Base-by-base conservation (phyloP, 1,140 invertebrate species). In the Ceratosolen solmsi region DNA sequence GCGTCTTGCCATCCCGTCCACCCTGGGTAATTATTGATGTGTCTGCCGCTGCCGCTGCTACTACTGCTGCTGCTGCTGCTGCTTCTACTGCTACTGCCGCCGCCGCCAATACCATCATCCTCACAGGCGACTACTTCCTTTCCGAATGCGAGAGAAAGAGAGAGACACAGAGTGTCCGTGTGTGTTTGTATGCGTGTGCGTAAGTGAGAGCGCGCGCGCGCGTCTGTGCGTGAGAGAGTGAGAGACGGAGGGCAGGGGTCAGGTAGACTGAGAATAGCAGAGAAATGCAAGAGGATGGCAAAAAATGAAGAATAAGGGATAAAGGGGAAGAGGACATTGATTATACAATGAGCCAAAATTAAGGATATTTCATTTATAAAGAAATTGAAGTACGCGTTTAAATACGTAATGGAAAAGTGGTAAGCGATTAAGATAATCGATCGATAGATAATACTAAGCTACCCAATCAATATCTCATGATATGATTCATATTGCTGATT, bases 11-110 rank as follows among this genome's bases (percentile, higher is more conserved):
- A 87, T 87, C 87, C 86, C 87, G 86, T 87, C 88, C 86, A 86
- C 85, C 86, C 86, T 86, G 88, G 90, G 88, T 91, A 91, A 91
- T 91, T 91, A 91, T 91, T 90, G 89, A 90, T 90, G 89, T 89
- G 90, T 91, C 89, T 89, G 87, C 89, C 85, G 86, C 87, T 84
- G 84, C 87, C 84, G 84, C 84, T 85, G 83, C 84, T 83, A 75
- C 86, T 82, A 41, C 83, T 72, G 63, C 78, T 71, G 70, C 80
- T 54, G 51, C 51, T 54, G 20, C 89, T 88, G 87, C 89, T 85
- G 85, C 86, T 84, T 83, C 87, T 85, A 84, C 84, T 85, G 82
- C 84, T 83, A 74, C 86, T 82, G 46, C 83, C 68, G 63, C 74
- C 70, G 65, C 79, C 79, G 68, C 74, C 83, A 80, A 84, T 75